phyloP scores from a whole-genome alignment of 2,113 vertebrate species.

The Egretta garzetta region DNA sequence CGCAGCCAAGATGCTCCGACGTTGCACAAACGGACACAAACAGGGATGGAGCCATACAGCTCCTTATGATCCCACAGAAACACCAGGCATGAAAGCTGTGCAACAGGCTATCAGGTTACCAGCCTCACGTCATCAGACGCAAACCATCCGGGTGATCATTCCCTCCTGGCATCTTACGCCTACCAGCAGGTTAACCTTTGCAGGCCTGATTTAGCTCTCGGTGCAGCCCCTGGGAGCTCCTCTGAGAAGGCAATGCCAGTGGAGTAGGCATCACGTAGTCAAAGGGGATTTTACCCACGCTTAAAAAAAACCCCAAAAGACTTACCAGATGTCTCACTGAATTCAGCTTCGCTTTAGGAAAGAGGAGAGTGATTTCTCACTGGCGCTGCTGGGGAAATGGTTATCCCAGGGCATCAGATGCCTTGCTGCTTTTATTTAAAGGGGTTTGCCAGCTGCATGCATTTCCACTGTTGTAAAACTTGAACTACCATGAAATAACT shows the following conservation, averaged over 20 bases:
- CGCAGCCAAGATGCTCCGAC: rapidly evolving
- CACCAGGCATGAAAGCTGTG: not conserved
- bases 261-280: not conserved
- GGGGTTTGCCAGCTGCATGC: not conserved
- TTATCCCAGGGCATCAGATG: not conserved
- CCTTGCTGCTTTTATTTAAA: not conserved
- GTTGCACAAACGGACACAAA: not conserved
- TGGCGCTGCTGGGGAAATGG: not conserved
- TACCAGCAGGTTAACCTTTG: not conserved
- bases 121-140: not conserved
- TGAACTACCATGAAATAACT: not conserved
- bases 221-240: not conserved
- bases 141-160: not conserved
- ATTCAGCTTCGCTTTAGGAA: not conserved
- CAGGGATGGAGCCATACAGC: not conserved
- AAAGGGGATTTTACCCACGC: not conserved
- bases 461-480: not conserved
- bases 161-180: not conserved
- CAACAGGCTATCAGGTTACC: not conserved
- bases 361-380: not conserved
- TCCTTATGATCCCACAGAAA: not conserved
- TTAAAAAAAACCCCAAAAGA: not conserved
- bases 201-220: not conserved
- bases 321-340: not conserved
- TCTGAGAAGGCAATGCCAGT: not conserved